Percentiles rank a stretch among this genome's conserved stretches.
Evolutionary conservation across 2,113 vertebrate species (phyloP).

Genomic region (Aspidoscelis tigris): DNA sequence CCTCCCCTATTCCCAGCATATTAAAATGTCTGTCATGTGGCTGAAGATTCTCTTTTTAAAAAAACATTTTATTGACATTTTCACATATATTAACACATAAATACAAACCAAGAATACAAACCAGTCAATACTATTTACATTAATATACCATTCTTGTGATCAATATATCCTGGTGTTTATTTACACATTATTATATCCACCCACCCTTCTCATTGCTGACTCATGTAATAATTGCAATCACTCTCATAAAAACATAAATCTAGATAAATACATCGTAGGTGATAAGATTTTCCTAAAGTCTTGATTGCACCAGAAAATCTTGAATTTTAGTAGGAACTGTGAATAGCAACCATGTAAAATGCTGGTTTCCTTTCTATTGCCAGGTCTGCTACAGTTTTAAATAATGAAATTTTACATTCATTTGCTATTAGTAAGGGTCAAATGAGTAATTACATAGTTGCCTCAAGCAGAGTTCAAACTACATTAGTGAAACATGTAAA

Average conservation of each 20-base stretch:
- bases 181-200: too few species aligned
- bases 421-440: slow-evolving; percentile 40
- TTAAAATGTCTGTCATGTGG: background rate
- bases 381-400: slow-evolving; percentile 15
- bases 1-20: background rate
- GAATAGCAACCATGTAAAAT: slow-evolving; percentile 13
- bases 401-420: slow-evolving; percentile 18
- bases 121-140: too few species aligned
- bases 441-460: slow-evolving; percentile 43
- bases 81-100: too few species aligned
- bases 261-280: background rate
- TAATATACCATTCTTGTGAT: too few species aligned
- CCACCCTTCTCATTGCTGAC: background rate
- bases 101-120: too few species aligned
- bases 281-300: background rate
- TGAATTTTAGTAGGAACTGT: background rate
- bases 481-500: slow-evolving; percentile 8
- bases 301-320: background rate
- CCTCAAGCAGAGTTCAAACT: slow-evolving; percentile 29
- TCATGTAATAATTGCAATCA: slow-evolving; percentile 8
- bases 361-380: slow-evolving; percentile 18
- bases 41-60: background rate
- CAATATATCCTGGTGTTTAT: too few species aligned
- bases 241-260: background rate
- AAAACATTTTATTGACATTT: too few species aligned